phyloP scores from a whole-genome alignment of 2,888 invertebrate species.

The Dascillus cervinus region DNA sequence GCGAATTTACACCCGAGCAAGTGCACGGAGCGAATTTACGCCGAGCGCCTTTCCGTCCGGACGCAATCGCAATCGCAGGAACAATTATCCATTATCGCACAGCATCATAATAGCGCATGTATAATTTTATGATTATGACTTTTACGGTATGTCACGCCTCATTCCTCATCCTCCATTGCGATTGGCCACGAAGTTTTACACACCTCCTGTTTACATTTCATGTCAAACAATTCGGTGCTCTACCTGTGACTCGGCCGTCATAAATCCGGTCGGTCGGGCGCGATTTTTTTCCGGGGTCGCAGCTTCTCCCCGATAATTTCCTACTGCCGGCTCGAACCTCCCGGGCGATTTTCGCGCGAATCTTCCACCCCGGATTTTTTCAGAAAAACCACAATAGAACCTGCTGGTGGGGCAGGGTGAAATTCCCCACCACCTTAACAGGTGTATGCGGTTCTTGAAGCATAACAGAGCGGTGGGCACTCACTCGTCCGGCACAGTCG shows the following conservation, averaged over 20 bases:
- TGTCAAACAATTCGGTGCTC: constrained; percentile 24
- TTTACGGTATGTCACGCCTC: constrained; percentile 25
- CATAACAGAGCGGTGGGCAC: constrained; percentile 42
- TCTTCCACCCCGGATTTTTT: constrained; percentile 15
- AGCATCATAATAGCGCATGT: constrained; percentile 4
- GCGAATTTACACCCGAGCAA: too few relatives aligned
- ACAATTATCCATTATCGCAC: too few relatives aligned
- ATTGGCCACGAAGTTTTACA: constrained; percentile 28
- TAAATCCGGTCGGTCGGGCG: constrained; percentile 3
- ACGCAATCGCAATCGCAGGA: too few relatives aligned
- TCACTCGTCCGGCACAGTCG: constrained; percentile 45
- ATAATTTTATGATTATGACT: constrained; percentile 16
- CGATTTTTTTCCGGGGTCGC: constrained; percentile 11
- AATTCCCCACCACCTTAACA: constrained; percentile 38
- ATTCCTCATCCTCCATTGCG: constrained; percentile 19
- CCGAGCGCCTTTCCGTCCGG: too few relatives aligned
- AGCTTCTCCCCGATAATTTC: constrained; percentile 13
- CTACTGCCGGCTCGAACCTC: constrained; percentile 9
- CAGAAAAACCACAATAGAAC: constrained; percentile 33
- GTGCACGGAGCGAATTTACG: too few relatives aligned
- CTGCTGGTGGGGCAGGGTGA: constrained; percentile 35
- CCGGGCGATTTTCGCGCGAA: too few relatives aligned
- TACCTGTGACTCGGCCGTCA: constrained; percentile 12
- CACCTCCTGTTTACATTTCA: constrained; percentile 25
- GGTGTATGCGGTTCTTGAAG: constrained; percentile 44